These are phyloP conservation scores for Sinopyrophorus schimmeli DNA, from an alignment of 2,888 invertebrate species.

Conservation along the genomic window DNA sequence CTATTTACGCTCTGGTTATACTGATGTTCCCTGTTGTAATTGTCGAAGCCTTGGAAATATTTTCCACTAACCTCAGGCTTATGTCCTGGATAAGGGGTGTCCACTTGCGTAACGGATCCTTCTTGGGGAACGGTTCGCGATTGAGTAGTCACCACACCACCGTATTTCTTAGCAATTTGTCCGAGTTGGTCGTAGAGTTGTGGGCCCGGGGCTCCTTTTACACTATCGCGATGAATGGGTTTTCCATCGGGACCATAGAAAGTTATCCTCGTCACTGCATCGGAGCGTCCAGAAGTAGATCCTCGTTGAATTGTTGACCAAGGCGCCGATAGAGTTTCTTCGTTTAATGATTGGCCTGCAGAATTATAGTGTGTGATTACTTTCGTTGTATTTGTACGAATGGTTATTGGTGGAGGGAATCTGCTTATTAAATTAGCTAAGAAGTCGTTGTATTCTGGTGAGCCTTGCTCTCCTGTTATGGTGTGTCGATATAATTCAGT, in stretches of 20 bases:
- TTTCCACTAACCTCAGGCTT: conserved; percentile 36
- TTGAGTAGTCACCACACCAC: conserved; percentile 17
- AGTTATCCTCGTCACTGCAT: conserved; percentile 9
- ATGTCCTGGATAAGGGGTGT: conserved; percentile 36
- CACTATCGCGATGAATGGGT: conserved; percentile 15
- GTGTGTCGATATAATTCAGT: conserved; percentile 15
- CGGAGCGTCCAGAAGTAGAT: background rate
- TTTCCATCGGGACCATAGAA: conserved; percentile 23
- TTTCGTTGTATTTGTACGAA: conserved; percentile 23
- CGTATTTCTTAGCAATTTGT: conserved; percentile 14
- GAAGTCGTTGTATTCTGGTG: conserved; percentile 13
- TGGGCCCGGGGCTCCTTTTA: conserved; percentile 15
- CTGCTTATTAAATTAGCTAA: conserved; percentile 9
- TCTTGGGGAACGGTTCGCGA: conserved; percentile 6
- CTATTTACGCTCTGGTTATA: background rate
- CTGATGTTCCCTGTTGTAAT: background rate
- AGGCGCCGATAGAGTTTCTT: conserved; percentile 12
- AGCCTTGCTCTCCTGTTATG: conserved; percentile 19
- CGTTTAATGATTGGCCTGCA: conserved; percentile 9
- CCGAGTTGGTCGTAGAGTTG: conserved; percentile 11
- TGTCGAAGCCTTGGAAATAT: conserved; percentile 29
- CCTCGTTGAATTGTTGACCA: conserved; percentile 18
- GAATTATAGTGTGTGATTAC: conserved; percentile 9
- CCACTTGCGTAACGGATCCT: conserved; percentile 26
- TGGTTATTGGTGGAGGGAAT: conserved; percentile 13